Evolutionary conservation across 2,888 invertebrate species (phyloP).

Genomic region (Byasa hedistus): DNA sequence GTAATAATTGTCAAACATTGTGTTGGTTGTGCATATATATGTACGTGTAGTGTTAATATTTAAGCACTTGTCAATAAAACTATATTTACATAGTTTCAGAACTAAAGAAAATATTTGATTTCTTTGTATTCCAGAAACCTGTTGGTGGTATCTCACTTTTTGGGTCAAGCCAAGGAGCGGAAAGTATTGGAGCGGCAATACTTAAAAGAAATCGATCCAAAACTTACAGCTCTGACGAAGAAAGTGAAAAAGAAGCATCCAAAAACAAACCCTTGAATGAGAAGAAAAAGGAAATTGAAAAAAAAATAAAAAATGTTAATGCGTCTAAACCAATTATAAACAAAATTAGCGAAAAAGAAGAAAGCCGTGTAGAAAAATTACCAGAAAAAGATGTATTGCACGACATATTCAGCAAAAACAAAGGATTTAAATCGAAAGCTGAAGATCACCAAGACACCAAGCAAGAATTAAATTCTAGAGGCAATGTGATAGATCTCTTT

Average conservation of each 20-base stretch:
- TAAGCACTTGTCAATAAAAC: no score
- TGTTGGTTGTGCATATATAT: no score
- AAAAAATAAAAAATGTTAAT: neutral
- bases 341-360: neutral
- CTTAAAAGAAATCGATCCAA: constrained; percentile 58
- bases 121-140: constrained; percentile 76
- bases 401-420: constrained; percentile 31
- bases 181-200: constrained; percentile 68
- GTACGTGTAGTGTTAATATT: no score
- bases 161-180: constrained; percentile 63
- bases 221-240: constrained; percentile 55
- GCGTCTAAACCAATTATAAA: neutral
- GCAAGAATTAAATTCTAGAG: constrained; percentile 15
- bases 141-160: constrained; percentile 81
- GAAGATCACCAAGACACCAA: constrained; percentile 32
- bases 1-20: neutral
- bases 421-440: constrained; percentile 32
- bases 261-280: neutral
- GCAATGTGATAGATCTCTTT: constrained; percentile 58
- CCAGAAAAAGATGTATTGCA: constrained; percentile 29
- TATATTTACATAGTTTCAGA: no score
- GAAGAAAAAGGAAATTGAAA: neutral
- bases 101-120: neutral
- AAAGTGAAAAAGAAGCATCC: constrained; percentile 37
- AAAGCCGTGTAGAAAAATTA: neutral